Base-by-base conservation (phyloP, 2,113 vertebrate genomes). In the Heterotis niloticus region DNA sequence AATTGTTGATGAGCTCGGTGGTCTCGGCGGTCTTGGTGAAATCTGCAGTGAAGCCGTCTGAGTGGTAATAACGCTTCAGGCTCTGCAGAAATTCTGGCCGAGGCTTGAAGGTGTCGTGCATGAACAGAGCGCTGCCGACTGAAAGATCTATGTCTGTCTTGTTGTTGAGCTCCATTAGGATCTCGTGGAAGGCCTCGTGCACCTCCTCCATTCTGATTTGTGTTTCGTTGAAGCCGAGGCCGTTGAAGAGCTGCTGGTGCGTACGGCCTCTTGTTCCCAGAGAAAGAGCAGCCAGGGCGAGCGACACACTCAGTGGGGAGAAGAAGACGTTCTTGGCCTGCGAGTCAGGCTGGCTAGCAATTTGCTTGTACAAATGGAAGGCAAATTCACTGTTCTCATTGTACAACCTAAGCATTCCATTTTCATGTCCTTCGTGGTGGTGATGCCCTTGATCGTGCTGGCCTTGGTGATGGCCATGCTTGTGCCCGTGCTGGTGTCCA, bases 311-410 rank as follows among this genome's bases (percentile, higher is more conserved):
- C 16, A 82, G 59, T 2, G 94, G 93, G 51, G 93, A 96, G 86
- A 89, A 95, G 84, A 96, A 93, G 78, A 94, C 83, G n/a, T 96
- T 95, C 78, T 87, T 83, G 64, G 84, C 81, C 69, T 82, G 79
- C 11, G 78, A 81, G 51, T 83, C 80, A 0, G 85, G 24, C 10
- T 80, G 79, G 79, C 64, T 20, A 24, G 86, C 85, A n/a, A 95
- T 65, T 5, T 84, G 83, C 66, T 83, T 87, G 87, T 93, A 95
- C 52, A 95, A 83, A 4, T 68, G 65, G 80, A 91, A 92, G 78
- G 88, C 88, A 81, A 93, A 94, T 16, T 87, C 86, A 74, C 80
- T 81, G 83, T 90, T 94, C 76, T 85, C 86, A n/a, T 80, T 62
- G 20, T 59, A 75, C 84, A 93, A 82, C 59, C 70, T 51, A 28